Evolutionary conservation across 2,113 vertebrate species (phyloP), one percentile per base, ranked within the genome.

Genomic region (Montifringilla adamsi): DNA sequence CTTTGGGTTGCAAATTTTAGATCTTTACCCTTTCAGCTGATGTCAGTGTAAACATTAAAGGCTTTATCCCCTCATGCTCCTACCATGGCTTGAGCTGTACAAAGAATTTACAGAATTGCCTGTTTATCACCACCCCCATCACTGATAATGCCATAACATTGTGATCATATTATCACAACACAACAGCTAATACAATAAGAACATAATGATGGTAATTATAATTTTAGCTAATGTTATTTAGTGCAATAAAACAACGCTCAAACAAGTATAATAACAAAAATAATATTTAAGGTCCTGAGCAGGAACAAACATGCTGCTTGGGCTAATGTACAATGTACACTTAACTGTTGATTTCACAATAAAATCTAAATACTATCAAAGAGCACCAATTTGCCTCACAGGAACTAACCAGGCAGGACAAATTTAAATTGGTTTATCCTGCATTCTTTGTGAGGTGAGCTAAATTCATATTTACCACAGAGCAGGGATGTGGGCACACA

Each of bases 211-310:
- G 23, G 76, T 5, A 72, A 90, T 94, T 85, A 62, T 35, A 46
- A 92, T 70, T 86, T 84, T 43, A 86, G 26, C 62, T 93, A 87
- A 75, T 52, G 37, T 7, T 67, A 52, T 81, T 90, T 81, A 84
- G 79, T 72, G 37, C 4, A 83, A 82, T 53, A 69, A 13, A 64
- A 66, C 49, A 62, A 68, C 2, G 27, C 30, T 83, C 43, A 80
- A 92, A 94, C 56, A 90, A 88, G 26, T 70, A 30, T 17, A 90
- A 87, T 31, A 95, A 86, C 72, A 86, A 88, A 90, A 93, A 66
- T 33, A 59, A 80, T 26, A 39, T 60, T 78, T 74, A 53, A 53
- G 18, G 72, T 88, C 35, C 43, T 18, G 60, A 77, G 56, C 72
- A 92, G 72, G 50, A 74, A 9, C 23, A 84, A 89, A 80, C 43